Conservation (phyloP, 2,113 vertebrate species). For the Pholis gunnellus region DNA sequence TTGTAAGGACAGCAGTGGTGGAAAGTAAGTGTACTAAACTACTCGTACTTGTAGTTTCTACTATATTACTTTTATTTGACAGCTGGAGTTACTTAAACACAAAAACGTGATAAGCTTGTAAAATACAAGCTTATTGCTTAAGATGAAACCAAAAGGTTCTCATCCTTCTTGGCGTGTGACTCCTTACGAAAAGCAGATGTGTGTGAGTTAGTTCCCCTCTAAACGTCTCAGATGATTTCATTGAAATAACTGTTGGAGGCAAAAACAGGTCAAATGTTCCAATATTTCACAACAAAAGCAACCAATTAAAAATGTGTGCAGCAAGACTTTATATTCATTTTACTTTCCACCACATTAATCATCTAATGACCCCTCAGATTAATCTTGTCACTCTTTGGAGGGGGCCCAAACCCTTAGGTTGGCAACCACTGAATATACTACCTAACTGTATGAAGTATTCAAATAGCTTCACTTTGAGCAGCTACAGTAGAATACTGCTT, state of each 20-base stretch:
- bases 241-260: not conserved
- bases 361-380: not conserved
- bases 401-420: no score
- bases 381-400: not conserved
- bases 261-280: not conserved
- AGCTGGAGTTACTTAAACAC: not conserved
- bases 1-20: not conserved
- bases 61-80: not conserved
- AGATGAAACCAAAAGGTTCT: not conserved
- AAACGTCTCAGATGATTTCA: not conserved
- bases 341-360: not conserved
- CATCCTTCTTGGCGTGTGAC: not conserved
- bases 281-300: not conserved
- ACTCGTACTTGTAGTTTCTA: not conserved
- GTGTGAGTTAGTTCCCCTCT: not conserved
- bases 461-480: not conserved
- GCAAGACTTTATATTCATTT: not conserved
- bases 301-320: not conserved
- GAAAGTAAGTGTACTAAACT: not conserved
- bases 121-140: not conserved
- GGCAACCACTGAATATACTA: not conserved
- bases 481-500: not conserved
- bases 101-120: not conserved
- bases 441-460: not conserved
- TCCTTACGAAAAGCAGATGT: not conserved